Percentiles rank a stretch among this genome's conserved stretches.
phyloP scores from a whole-genome alignment of 2,888 invertebrate species.

The Tanytarsus gracilentus region DNA sequence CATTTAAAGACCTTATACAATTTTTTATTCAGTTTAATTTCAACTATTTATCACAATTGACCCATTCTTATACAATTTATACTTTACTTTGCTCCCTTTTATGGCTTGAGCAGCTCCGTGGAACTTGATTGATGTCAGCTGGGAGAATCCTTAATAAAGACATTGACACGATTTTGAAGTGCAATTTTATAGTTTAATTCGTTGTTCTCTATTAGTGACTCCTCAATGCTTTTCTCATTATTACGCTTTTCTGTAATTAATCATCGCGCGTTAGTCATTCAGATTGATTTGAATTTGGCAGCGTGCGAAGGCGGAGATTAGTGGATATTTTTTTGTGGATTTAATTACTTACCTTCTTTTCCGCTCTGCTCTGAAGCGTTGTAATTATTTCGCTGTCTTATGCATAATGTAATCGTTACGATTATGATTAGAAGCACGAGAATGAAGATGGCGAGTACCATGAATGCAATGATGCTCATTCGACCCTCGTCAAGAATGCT shows the following conservation, averaged over 20 bases:
- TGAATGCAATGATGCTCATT: conserved; percentile 42
- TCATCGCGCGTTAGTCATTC: conserved; percentile 4
- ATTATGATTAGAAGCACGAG: conserved; percentile 17
- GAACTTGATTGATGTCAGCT: conserved; percentile 21
- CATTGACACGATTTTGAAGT: conserved; percentile 17
- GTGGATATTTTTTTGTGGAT: neutral
- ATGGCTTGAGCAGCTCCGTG: conserved; percentile 9
- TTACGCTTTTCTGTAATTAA: conserved; percentile 14
- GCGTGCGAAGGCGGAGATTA: no score
- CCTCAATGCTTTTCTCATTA: conserved; percentile 21
- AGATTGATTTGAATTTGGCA: neutral
- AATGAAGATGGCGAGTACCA: conserved; percentile 37
- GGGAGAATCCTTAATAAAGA: conserved; percentile 16
- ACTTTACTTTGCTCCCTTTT: neutral
- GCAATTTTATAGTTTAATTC: conserved; percentile 18
- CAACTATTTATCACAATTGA: conserved; percentile 2
- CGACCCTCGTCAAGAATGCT: conserved; percentile 49
- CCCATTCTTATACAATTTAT: no score
- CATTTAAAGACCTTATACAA: neutral
- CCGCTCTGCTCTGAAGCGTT: neutral
- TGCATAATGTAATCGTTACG: conserved; percentile 13
- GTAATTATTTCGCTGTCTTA: conserved; percentile 16
- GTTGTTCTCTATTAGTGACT: conserved; percentile 15
- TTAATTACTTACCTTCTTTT: conserved; percentile 13
- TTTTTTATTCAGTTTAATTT: neutral